These are phyloP conservation scores for Drosophila emarginata DNA, from an alignment of 2,888 invertebrate genomes.

Conservation along the genomic window DNA sequence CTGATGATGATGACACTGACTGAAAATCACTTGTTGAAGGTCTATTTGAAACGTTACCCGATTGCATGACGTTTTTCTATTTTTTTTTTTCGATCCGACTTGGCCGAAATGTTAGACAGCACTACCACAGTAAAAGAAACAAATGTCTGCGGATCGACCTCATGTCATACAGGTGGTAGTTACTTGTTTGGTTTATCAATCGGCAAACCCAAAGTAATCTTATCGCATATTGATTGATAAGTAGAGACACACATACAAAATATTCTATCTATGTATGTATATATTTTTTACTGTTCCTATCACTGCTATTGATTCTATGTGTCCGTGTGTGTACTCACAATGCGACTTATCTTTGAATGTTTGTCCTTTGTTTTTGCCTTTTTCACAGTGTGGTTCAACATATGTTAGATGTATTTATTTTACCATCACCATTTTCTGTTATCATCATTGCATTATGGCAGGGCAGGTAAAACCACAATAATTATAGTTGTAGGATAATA, in stretches of 20 bases:
- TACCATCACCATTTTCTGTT: no score
- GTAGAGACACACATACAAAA: constrained; percentile 9
- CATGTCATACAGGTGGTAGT: constrained; percentile 29
- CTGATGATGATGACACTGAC: constrained; percentile 39
- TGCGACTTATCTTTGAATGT: constrained; percentile 42
- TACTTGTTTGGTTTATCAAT: constrained; percentile 48
- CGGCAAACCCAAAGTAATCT: constrained; percentile 49
- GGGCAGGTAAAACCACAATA: no score
- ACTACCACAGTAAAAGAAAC: constrained; percentile 36
- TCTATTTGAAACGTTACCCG: constrained; percentile 23
- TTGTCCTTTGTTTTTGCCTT: constrained; percentile 28
- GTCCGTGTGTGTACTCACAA: constrained; percentile 17
- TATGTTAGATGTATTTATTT: not conserved
- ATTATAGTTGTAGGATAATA: no score
- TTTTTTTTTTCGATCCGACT: constrained; percentile 33
- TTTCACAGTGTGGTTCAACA: not conserved
- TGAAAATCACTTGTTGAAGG: constrained; percentile 26
- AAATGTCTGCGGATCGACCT: constrained; percentile 14
- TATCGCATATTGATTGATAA: constrained; percentile 66
- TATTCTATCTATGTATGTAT: not conserved
- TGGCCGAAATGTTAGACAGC: constrained; percentile 28
- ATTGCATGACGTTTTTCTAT: constrained; percentile 16
- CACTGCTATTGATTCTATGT: constrained; percentile 20
- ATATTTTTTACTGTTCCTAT: constrained; percentile 4
- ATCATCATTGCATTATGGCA: no score